Evolutionary conservation across 2,888 invertebrate genomes (phyloP), one percentile per base, ranked within the genome.

Genomic region (Agrotis clavis): DNA sequence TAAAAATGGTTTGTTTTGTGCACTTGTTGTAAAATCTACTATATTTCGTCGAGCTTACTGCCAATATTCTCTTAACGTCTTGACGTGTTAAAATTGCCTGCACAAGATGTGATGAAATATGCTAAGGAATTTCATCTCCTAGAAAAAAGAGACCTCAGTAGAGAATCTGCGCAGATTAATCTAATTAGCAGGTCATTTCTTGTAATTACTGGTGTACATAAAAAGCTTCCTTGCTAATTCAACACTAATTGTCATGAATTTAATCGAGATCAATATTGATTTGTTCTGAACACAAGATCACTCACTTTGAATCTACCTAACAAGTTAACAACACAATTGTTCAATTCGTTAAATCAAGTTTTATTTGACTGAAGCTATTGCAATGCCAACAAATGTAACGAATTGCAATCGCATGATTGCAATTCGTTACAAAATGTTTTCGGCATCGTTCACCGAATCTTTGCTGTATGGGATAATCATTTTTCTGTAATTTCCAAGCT

Each of bases 101-200:
- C 72, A 68, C 21, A 67, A 73, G 25, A 65, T 53, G 21, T 64
- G 54, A 66, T 35, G 63, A 71, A 77, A 71, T 66, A 47, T 51
- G 11, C n/a, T 19, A 4, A 48, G 5, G 41, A 9, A 65, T 65
- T 61, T 61, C 45, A 21, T 50, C 30, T 76, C 48, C 41, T 41
- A 41, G 11, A 41, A 41, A 35, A 41, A 19, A 4, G 13, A 19
- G 13, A 73, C 11, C n/a, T 50, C 5, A 35, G n/a, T 35, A 19
- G n/a, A 11, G 9, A 1, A 9, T 9, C 25, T 50, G 56, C 14
- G 19, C 56, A 21, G 6, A 64, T 18, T 48, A 41, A 57, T 41
- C 2, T 21, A 45, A 60, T 48, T n/a, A 47, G 2, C 0, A 71
- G 4, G 6, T 19, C 1, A n/a, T 45, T 51, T 41, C 4, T 53